phyloP scores from a whole-genome alignment of 2,113 vertebrate species.

The Crotophaga sulcirostris region DNA sequence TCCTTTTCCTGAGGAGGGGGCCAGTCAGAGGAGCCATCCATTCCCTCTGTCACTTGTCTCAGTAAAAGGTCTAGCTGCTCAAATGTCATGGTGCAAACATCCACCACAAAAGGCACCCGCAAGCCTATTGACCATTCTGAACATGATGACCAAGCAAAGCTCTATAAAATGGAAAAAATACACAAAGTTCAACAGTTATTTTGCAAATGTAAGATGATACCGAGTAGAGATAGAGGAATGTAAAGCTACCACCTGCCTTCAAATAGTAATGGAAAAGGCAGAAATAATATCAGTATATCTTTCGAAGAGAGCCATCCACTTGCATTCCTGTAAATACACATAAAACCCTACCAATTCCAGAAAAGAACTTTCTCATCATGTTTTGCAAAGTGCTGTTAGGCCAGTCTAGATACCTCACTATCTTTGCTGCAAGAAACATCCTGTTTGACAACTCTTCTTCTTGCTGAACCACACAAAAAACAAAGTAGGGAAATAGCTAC shows the following conservation, averaged over 20 bases:
- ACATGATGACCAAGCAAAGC: conserved; percentile 96
- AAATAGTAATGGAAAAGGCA: background rate
- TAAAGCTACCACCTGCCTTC: background rate
- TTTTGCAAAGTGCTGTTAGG: background rate
- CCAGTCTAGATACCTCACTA: background rate
- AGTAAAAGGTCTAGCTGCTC: conserved; percentile 95
- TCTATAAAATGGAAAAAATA: conserved; percentile 58
- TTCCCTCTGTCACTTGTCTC: conserved; percentile 93
- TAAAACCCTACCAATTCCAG: background rate
- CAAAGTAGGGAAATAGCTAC: background rate
- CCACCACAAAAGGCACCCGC: conserved; percentile 95
- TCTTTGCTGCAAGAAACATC: background rate
- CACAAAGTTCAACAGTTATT: background rate
- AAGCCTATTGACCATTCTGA: conserved; percentile 97
- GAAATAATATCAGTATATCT: background rate
- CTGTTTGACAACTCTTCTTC: background rate
- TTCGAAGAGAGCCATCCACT: background rate
- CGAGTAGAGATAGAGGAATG: background rate
- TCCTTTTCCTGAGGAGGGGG: conserved; percentile 96
- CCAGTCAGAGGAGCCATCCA: conserved; percentile 97
- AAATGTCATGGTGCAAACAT: conserved; percentile 94
- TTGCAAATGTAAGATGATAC: background rate
- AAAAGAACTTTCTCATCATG: background rate
- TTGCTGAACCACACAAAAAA: background rate
- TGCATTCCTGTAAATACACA: background rate